Evolutionary conservation across 53 echinoderm and acorn worm genomes (phyloP).

Genomic region (Apostichopus leukothele): DNA sequence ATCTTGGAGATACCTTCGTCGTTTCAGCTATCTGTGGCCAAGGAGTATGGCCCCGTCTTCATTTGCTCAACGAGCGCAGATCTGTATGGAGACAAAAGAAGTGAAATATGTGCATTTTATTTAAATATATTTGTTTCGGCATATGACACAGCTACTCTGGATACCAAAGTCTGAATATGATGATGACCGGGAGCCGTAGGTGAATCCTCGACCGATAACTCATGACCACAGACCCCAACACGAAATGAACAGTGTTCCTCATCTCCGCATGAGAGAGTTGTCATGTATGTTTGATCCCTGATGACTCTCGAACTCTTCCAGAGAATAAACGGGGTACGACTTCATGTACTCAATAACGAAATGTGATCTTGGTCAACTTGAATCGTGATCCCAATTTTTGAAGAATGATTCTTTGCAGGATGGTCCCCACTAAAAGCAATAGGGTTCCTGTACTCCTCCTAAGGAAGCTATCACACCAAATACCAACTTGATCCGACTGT

Average conservation of each 20-base stretch:
- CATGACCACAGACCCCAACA: constrained; percentile 8
- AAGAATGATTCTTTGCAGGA: background rate
- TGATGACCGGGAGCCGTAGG: constrained; percentile 2
- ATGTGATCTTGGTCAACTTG: constrained; percentile 9
- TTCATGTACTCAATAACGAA: constrained; percentile 9
- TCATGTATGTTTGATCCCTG: background rate
- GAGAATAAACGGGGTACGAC: constrained; percentile 9
- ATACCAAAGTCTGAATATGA: constrained; percentile 7
- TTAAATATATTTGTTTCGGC: background rate
- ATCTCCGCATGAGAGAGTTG: background rate
- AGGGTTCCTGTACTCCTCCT: background rate
- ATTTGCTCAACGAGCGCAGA: constrained; percentile 10
- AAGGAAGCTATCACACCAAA: background rate
- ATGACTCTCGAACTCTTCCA: too few relatives aligned
- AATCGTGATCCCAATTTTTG: background rate
- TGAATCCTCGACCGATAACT: constrained; percentile 1
- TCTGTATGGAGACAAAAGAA: constrained; percentile 6
- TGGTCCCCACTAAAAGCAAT: background rate
- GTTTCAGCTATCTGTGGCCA: background rate
- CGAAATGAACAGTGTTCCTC: background rate
- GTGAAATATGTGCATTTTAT: constrained; percentile 6
- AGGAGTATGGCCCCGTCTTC: background rate
- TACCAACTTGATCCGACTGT: constrained; percentile 7
- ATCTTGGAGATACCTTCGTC: constrained; percentile 25
- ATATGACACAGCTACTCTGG: background rate